Percentiles rank a stretch among this genome's conserved stretches.
Evolutionary conservation across 2,797 vertebrate species (phyloP).

Genomic region (Labeo calbasu): DNA sequence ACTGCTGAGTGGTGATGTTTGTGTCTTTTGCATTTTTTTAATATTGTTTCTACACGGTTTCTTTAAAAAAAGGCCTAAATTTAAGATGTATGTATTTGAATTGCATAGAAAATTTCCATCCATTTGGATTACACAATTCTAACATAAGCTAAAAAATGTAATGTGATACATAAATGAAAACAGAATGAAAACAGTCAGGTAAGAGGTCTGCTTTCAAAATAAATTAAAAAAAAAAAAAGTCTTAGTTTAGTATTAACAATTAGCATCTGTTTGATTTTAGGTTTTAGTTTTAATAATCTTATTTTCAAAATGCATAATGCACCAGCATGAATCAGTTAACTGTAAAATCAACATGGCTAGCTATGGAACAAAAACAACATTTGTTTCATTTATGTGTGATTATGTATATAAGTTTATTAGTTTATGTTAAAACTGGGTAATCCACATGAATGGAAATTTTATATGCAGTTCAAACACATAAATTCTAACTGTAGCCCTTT

Average conservation of each 20-base stretch:
- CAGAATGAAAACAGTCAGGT: background rate
- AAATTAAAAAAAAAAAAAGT: too few relatives aligned
- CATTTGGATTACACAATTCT: background rate
- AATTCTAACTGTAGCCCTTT: background rate
- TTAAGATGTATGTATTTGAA: background rate
- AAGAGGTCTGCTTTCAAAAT: background rate
- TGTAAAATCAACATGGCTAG: too few relatives aligned
- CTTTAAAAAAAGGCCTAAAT: background rate
- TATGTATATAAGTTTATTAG: background rate
- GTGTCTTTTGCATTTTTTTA: background rate
- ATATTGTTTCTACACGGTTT: background rate
- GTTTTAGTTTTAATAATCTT: background rate
- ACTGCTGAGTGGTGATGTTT: background rate
- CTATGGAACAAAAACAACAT: background rate
- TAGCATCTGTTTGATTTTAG: background rate
- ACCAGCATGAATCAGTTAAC: too few relatives aligned
- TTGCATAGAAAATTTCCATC: background rate
- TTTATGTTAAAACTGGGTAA: background rate
- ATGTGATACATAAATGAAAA: background rate
- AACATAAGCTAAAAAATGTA: background rate
- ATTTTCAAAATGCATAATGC: background rate
- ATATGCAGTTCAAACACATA: background rate
- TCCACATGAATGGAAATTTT: background rate
- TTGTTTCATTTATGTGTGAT: background rate
- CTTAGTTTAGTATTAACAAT: too few relatives aligned